These are phyloP conservation scores for Progne subis DNA, from an alignment of 2,113 vertebrate species.

Conservation along the genomic window DNA sequence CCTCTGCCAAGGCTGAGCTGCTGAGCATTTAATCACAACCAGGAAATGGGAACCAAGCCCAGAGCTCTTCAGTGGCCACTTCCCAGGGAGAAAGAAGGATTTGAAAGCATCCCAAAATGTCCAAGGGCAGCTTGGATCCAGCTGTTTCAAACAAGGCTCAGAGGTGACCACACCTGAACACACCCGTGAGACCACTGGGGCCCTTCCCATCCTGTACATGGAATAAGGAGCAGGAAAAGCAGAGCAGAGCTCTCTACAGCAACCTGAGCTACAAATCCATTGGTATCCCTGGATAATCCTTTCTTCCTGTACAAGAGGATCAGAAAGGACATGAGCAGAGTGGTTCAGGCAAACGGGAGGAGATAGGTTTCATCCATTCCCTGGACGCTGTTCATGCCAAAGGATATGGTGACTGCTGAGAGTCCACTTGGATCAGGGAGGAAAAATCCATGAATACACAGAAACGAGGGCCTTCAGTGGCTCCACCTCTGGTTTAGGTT, in stretches of 20 bases:
- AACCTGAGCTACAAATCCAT: neutral
- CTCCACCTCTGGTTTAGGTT: neutral
- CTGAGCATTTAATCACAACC: slow-evolving; percentile 50
- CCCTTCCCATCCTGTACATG: neutral
- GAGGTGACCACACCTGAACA: neutral
- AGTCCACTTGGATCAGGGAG: neutral
- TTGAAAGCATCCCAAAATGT: neutral
- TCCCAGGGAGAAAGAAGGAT: neutral
- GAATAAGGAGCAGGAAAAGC: neutral
- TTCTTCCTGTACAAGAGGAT: neutral
- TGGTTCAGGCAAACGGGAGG: neutral
- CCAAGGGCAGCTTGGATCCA: neutral
- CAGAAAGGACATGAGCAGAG: neutral
- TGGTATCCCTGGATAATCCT: neutral
- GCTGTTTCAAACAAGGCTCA: neutral
- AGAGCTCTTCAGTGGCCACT: neutral
- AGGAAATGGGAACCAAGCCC: slow-evolving; percentile 33
- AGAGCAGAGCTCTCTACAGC: neutral
- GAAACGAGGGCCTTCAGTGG: neutral
- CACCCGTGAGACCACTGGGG: neutral
- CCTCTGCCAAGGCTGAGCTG: neutral
- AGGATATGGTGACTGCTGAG: neutral
- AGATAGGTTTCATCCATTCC: neutral
- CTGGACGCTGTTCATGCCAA: neutral
- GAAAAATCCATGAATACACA: neutral